Evolutionary conservation across 2,113 vertebrate genomes (phyloP).

Genomic region (Mellivora capensis): DNA sequence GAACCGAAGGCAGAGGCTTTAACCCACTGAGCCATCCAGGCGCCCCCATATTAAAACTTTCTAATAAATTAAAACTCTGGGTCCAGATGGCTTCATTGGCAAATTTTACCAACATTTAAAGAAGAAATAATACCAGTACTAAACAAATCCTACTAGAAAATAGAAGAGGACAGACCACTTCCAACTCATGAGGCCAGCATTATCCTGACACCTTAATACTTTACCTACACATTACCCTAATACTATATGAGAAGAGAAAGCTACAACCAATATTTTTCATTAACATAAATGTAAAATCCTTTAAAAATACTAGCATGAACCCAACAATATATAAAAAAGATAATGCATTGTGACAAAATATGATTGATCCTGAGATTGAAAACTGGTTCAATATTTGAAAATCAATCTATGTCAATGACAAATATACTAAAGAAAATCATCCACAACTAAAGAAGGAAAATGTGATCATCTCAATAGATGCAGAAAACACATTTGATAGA

Average conservation of each 20-base stretch:
- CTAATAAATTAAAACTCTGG: not conserved
- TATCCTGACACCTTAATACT: not conserved
- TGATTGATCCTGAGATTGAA: not conserved
- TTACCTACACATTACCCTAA: not conserved
- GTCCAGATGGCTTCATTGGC: not conserved
- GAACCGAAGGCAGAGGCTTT: too few relatives aligned
- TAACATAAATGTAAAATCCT: not conserved
- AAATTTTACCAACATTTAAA: slow-evolving; percentile 18
- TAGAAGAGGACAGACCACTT: not conserved
- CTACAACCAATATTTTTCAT: not conserved
- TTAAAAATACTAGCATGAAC: slow-evolving; percentile 3
- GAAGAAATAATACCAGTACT: not conserved
- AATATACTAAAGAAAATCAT: not conserved
- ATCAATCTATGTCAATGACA: not conserved
- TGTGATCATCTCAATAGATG: not conserved
- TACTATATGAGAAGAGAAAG: not conserved
- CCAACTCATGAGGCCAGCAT: not conserved
- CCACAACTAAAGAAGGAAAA: not conserved
- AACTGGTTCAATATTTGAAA: not conserved
- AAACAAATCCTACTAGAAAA: not conserved
- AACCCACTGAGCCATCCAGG: too few relatives aligned
- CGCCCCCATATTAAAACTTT: not conserved
- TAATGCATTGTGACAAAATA: not conserved
- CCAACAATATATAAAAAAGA: not conserved
- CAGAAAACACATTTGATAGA: not conserved